Base-by-base conservation (phyloP, 2,113 vertebrate genomes). In the Oncorhynchus gorbuscha region DNA sequence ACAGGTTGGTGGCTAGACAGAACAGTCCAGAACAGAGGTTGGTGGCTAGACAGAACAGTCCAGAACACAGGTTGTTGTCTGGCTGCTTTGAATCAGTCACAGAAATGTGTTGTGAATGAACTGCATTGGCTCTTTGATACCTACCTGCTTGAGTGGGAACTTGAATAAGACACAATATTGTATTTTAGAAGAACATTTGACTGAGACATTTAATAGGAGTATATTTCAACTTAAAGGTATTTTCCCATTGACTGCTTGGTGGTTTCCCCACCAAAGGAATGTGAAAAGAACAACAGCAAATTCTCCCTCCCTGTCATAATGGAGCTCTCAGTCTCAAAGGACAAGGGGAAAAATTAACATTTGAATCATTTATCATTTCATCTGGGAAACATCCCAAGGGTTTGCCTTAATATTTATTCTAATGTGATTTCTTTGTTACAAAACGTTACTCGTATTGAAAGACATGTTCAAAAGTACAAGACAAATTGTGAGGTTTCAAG, bases 331-430 rank as follows among this genome's bases (percentile, higher is more conserved):
- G 74, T 77, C 64, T 81, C 76, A 26, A 65, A 69, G 67, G 74
- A 73, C 18, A 4, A 49, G 71, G 45, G 39, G 2, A 76, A 74
- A 73, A 81, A 75, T 69, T 64, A 77, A 64, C 32, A 66, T 24
- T 74, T 59, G 55, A 55, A 80, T 88, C 70, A 83, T 80, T 83
- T 78, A 86, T 87, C 80, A 85, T 90, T 75, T 87, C 78, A 89
- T 86, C 84, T 89, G 83, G 86, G 84, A 89, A 77, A 67, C 73
- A 72, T 71, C 69, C 80, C 87, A 87, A 79, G 49, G 30, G 85
- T n/a, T 77, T 82, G 51, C 16, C 81, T 59, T 59, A 79, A 78
- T 77, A 85, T 83, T 76, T 66, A 69, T 86, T 86, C 61, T 80
- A 32, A 82, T 80, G 74, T 80, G 77, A 77, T 76, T 24, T 45